Evolutionary conservation across 2,113 vertebrate genomes (phyloP).

Genomic region (Erythrocercus mccallii): DNA sequence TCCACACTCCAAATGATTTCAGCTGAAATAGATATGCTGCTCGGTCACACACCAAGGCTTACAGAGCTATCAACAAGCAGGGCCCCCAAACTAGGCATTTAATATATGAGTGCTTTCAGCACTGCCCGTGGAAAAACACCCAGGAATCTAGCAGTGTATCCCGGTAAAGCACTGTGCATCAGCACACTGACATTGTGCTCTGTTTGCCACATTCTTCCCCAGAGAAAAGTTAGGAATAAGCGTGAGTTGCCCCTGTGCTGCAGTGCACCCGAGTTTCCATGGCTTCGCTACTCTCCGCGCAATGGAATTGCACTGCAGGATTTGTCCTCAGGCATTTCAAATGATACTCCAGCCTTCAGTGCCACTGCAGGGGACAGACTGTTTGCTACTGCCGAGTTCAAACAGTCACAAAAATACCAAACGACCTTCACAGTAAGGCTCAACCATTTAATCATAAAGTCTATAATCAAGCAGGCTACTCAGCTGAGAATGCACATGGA

Average conservation of each 20-base stretch:
- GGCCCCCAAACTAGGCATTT: neutral
- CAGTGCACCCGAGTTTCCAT: rapidly evolving
- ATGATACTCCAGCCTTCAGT: neutral
- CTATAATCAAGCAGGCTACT: constrained; percentile 9
- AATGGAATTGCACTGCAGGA: neutral
- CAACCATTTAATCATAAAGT: constrained; percentile 11
- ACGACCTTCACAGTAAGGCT: constrained; percentile 23
- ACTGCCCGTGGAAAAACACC: neutral
- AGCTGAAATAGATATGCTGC: neutral
- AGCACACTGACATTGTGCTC: neutral
- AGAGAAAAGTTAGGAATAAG: neutral
- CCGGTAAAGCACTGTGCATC: neutral
- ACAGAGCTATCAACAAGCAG: neutral
- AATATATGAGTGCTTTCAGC: neutral
- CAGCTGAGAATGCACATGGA: neutral
- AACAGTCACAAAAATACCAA: neutral
- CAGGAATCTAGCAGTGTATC: neutral
- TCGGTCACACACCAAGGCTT: neutral
- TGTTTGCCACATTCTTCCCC: neutral
- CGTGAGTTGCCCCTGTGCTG: neutral
- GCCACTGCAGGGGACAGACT: neutral
- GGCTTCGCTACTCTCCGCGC: neutral
- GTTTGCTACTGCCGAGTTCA: neutral
- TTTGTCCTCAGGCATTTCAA: neutral
- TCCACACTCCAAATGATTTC: neutral